Evolutionary conservation across 2,888 invertebrate species (phyloP).

Genomic region (Gymnoscelis rufifasciata): DNA sequence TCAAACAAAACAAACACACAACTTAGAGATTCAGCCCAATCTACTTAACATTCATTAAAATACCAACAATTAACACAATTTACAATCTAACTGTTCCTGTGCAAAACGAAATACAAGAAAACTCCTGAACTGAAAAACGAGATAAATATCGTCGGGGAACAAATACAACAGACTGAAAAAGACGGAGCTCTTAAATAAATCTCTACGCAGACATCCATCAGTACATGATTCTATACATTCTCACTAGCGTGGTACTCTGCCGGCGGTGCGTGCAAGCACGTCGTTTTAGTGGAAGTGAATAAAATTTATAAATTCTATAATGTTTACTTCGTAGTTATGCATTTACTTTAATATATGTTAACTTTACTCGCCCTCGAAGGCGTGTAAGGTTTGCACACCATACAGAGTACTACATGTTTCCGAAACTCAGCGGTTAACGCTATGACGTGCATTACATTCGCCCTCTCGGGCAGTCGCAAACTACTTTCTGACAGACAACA

Average conservation of each 20-base stretch:
- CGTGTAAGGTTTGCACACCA: no score
- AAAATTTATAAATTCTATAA: no score
- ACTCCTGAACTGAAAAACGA: neutral
- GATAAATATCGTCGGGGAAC: neutral
- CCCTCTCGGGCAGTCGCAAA: no score
- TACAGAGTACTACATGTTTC: no score
- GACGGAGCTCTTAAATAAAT: neutral
- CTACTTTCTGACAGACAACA: no score
- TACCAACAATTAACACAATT: neutral
- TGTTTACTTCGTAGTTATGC: no score
- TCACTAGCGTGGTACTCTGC: neutral
- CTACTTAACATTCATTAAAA: neutral
- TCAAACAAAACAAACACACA: neutral
- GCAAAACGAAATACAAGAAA: neutral
- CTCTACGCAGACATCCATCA: neutral
- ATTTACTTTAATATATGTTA: no score
- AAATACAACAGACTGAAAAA: no score
- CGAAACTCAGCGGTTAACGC: no score
- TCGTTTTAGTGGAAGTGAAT: neutral
- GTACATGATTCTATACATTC: neutral
- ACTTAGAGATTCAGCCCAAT: neutral
- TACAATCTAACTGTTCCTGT: neutral
- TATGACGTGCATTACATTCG: no score
- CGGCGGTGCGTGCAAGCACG: neutral
- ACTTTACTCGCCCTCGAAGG: no score